Evolutionary conservation across 2,797 vertebrate genomes (phyloP).

Genomic region (Peromyscus eremicus): DNA sequence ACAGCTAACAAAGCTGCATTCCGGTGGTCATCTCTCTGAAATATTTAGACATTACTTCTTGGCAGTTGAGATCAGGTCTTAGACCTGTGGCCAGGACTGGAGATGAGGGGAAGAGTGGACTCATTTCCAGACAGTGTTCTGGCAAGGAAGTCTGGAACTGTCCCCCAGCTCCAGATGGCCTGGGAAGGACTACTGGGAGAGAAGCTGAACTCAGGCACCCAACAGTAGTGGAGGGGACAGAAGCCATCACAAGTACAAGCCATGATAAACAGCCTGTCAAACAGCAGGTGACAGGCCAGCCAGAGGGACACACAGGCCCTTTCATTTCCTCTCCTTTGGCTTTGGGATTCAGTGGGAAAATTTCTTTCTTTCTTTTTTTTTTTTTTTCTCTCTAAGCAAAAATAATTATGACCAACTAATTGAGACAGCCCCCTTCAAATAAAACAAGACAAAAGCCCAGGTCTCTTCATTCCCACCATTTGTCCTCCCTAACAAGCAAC

Average conservation of each 20-base stretch:
- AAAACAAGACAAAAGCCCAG: not conserved
- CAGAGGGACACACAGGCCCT: not conserved
- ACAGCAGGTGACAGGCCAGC: slow-evolving; percentile 28
- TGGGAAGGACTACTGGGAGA: slow-evolving; percentile 3
- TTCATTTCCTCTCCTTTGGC: slow-evolving; percentile 61
- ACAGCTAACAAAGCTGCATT: not conserved
- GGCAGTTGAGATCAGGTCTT: not conserved
- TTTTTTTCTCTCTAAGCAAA: slow-evolving; percentile 7
- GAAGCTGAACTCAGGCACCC: not conserved
- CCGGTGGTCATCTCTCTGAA: not conserved
- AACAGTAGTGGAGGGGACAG: not conserved
- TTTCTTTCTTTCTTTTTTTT: not conserved
- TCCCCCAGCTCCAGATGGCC: slow-evolving; percentile 70
- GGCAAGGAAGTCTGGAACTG: not conserved
- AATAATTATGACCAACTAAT: slow-evolving; percentile 26
- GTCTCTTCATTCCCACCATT: not conserved
- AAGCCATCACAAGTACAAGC: not conserved
- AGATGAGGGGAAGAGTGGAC: not conserved
- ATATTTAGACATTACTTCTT: slow-evolving; percentile 8
- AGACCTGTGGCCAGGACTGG: not conserved
- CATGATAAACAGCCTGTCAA: slow-evolving; percentile 47
- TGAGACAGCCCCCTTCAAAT: not conserved
- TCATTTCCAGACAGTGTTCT: slow-evolving; percentile 50
- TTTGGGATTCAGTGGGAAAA: slow-evolving; percentile 58
- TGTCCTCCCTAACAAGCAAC: not conserved